Evolutionary conservation across 2,888 invertebrate species (phyloP).

Genomic region (Argyra leucocephala): DNA sequence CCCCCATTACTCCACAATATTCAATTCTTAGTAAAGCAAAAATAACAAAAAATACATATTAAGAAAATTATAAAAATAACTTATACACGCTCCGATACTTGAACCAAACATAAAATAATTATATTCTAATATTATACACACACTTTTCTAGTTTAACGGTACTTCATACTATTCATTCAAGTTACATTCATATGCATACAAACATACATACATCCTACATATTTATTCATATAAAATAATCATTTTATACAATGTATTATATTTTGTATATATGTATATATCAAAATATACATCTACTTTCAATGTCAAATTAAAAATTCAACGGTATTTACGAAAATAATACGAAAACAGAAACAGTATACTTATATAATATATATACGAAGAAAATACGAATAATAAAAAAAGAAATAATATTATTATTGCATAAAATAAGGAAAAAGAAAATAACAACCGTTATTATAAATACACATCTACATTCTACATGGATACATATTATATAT

Average conservation of each 20-base stretch:
- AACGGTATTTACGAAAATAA: too few species aligned
- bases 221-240: not conserved
- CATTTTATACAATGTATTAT: too few species aligned
- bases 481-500: too few species aligned
- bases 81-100: conserved; percentile 2
- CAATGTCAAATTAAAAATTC: not conserved
- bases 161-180: not conserved
- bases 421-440: not conserved
- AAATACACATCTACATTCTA: too few species aligned
- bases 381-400: not conserved
- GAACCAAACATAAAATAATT: conserved; percentile 1
- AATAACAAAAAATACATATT: not conserved
- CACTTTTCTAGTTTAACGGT: conserved; percentile 2
- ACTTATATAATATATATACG: not conserved
- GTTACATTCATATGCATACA: not conserved
- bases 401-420: not conserved
- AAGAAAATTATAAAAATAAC: not conserved
- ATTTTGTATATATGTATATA: not conserved
- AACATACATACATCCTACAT: not conserved
- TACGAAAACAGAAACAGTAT: not conserved
- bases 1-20: not conserved
- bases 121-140: not conserved
- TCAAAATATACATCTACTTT: not conserved
- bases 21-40: not conserved
- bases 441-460: too few species aligned